A percentile compares a stretch with the other conserved stretches of the same genome.
These are phyloP conservation scores for Pristiophorus japonicus DNA, from an alignment of 2,113 vertebrate species.

Conservation along the genomic window DNA sequence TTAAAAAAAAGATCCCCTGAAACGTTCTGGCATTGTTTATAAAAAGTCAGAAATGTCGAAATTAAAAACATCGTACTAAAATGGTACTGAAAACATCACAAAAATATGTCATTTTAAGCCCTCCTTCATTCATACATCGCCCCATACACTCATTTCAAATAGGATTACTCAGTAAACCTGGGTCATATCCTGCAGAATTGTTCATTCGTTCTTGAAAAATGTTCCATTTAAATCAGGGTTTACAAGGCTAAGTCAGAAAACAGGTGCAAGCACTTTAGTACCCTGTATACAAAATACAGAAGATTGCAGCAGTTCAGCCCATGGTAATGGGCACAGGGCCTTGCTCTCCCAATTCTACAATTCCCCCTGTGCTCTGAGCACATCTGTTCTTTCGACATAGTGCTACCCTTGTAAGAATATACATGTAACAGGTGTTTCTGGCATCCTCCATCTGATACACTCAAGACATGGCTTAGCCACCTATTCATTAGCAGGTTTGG, in stretches of 20 bases:
- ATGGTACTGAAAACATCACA: neutral
- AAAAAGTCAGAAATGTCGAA: too few species aligned
- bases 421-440: neutral
- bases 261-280: neutral
- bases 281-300: neutral
- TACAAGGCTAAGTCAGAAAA: neutral
- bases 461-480: neutral
- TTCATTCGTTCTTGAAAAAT: neutral
- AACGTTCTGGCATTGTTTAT: too few species aligned
- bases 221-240: neutral
- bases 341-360: neutral
- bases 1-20: too few species aligned
- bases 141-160: too few species aligned
- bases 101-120: too few species aligned
- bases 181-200: neutral
- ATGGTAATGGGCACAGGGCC: neutral
- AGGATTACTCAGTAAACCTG: too few species aligned
- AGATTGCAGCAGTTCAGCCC: neutral
- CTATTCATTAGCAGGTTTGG: neutral
- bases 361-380: neutral
- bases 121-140: too few species aligned
- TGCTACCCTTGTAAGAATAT: neutral
- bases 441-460: neutral
- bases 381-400: neutral
- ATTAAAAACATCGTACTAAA: too few species aligned